These are phyloP conservation scores for Acanthiza pusilla DNA, from an alignment of 2,797 vertebrate genomes.

Conservation along the genomic window DNA sequence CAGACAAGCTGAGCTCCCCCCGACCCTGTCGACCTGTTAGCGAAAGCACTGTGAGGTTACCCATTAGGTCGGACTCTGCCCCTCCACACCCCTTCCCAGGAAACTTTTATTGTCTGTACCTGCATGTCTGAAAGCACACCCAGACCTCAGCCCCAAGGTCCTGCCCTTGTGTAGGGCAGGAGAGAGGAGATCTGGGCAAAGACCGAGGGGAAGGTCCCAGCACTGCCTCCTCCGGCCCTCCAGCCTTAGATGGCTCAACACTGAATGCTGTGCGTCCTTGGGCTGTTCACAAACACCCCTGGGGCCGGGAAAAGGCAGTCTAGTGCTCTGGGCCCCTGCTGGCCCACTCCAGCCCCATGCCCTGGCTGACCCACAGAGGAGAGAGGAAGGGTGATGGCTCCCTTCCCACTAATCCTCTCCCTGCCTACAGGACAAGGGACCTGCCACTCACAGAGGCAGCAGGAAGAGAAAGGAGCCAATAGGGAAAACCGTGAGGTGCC, in stretches of 20 bases:
- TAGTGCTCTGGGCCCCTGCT: background rate
- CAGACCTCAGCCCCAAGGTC: background rate
- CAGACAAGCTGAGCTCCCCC: constrained; percentile 56
- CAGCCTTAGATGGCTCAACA: background rate
- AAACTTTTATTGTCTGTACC: background rate
- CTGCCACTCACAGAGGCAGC: background rate
- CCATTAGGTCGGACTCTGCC: constrained; percentile 35
- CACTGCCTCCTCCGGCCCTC: background rate
- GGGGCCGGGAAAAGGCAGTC: background rate
- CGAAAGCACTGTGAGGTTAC: constrained; percentile 45
- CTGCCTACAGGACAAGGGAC: background rate
- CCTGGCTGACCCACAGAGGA: background rate
- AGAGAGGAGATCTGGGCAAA: background rate
- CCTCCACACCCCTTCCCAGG: background rate
- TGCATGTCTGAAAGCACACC: background rate
- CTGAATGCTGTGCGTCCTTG: accelerated
- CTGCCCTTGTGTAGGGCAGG: background rate
- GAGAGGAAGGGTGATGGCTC: background rate
- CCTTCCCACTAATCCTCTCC: background rate
- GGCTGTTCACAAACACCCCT: background rate
- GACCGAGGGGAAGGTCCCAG: background rate
- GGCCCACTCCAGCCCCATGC: background rate
- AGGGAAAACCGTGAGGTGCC: background rate
- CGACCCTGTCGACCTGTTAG: background rate
- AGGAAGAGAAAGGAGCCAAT: background rate